Evolutionary conservation across 2,888 invertebrate genomes (phyloP).

Genomic region (Agapostemon virescens): DNA sequence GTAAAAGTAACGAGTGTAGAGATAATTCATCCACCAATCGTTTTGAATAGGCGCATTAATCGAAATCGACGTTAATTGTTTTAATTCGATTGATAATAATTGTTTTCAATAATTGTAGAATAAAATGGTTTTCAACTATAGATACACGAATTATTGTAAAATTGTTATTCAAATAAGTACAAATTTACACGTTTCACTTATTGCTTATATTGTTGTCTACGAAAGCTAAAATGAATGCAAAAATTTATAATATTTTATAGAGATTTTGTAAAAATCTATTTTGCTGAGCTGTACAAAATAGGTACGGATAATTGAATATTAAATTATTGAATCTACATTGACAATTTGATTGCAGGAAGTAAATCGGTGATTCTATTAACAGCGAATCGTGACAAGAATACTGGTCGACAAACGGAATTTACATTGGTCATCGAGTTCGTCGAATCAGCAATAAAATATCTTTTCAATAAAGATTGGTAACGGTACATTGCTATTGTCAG

Average conservation of each 20-base stretch:
- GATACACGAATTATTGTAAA: background rate
- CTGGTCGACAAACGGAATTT: slow-evolving; percentile 48
- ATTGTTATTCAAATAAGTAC: background rate
- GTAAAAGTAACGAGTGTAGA: too few relatives aligned
- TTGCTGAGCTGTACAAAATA: background rate
- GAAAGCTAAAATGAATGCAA: background rate
- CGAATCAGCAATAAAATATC: slow-evolving; percentile 33
- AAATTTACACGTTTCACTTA: background rate
- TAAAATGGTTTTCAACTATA: too few relatives aligned
- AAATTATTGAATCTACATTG: slow-evolving; percentile 40
- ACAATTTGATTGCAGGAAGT: slow-evolving; percentile 40
- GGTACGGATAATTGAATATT: slow-evolving; percentile 14
- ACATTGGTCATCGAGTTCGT: slow-evolving; percentile 25
- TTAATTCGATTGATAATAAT: too few relatives aligned
- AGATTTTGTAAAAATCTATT: background rate
- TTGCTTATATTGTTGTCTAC: background rate
- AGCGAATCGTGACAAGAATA: slow-evolving; percentile 52
- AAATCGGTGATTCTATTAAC: slow-evolving; percentile 38
- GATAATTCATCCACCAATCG: too few relatives aligned
- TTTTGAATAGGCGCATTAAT: too few relatives aligned
- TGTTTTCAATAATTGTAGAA: too few relatives aligned
- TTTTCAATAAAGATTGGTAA: slow-evolving; percentile 22
- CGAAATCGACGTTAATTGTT: too few relatives aligned
- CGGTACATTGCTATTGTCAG: slow-evolving; percentile 24
- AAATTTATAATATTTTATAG: background rate